Evolutionary conservation across 2,888 invertebrate genomes (phyloP), one percentile per base, ranked within the genome.

Genomic region (Lacanobia wlatinum): DNA sequence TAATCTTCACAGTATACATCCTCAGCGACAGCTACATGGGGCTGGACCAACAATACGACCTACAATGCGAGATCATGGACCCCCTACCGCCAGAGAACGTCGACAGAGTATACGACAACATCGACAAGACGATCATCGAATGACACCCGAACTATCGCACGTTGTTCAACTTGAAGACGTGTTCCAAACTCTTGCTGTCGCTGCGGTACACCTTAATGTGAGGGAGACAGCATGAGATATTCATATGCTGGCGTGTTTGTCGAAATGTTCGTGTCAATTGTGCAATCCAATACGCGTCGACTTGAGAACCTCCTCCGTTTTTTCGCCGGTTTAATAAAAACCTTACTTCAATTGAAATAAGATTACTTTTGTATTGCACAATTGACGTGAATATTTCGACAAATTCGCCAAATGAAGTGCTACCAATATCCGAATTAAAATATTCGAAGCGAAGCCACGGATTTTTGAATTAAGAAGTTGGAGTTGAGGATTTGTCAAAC

Each of bases 21-120:
- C 97, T 99, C 96, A 99, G 99, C 61, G 99, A 99, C 94, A 98
- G 98, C 77, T 99, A 99, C 89, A 96, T 99, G 81, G 99, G 99
- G 2, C 95, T 99, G 43, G 99, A 99, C 94, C 99, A 99, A 91
- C 99, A 99, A 89, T 98, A 96, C 76, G 96, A 97, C 82, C 84
- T 97, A 34, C 96, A 96, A 69, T 92, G 97, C 63, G 96, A 97
- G 84, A 90, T 97, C 1, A 88, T 95, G 28, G 95, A 95, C 50
- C 94, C 95, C 0, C 63, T 95, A 34, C 94, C 94, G 0, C 84
- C 86, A 50, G 94, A 95, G 58, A 91, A 90, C 14, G 84, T 91
- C 2, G 92, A 94, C 18, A 91, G 87, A 84, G 87, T 93, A 0
- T 95, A 94, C 79, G 90, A 94, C 80, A 89, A 94, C 28, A 89